Conservation (phyloP, 1,140 invertebrate genomes). For the roundworm (Caenorhabditis elegans) region DNA sequence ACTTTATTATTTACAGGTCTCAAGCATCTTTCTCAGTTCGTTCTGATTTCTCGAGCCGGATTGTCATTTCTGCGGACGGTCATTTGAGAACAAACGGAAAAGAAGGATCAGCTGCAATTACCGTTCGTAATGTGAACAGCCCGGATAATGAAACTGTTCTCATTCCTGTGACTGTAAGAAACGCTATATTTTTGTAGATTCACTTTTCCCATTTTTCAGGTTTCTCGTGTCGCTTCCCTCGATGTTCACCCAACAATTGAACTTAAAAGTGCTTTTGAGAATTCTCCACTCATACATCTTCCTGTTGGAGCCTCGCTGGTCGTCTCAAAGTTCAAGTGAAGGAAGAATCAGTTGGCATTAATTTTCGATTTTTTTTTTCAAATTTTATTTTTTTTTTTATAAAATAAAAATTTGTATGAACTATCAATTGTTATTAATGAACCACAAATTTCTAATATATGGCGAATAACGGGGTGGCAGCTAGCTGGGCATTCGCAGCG, state of each 20-base stretch:
- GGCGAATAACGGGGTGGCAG: too few species aligned
- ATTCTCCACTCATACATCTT: conserved; percentile 3
- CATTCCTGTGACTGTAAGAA: not conserved
- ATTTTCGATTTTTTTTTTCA: too few species aligned
- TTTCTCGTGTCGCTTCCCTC: not conserved
- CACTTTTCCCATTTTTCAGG: not conserved
- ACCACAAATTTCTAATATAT: too few species aligned
- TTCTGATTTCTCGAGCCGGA: not conserved
- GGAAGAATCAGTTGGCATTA: conserved; percentile 15
- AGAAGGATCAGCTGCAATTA: not conserved
- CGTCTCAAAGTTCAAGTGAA: not conserved
- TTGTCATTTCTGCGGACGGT: conserved; percentile 5
- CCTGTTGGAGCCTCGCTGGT: conserved; percentile 33
- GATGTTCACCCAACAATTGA: not conserved
- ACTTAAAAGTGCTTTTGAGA: not conserved
- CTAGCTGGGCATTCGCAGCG: too few species aligned
- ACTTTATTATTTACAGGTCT: too few species aligned
- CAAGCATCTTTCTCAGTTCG: not conserved
- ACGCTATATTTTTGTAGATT: not conserved
- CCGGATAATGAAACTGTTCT: conserved; percentile 26
- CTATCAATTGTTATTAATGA: too few species aligned
- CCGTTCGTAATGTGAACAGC: not conserved
- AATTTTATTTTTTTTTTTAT: too few species aligned
- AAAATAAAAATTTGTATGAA: too few species aligned
- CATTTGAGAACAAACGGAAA: not conserved